Base-by-base conservation (phyloP, 2,113 vertebrate genomes). In the Rafetus swinhoei region DNA sequence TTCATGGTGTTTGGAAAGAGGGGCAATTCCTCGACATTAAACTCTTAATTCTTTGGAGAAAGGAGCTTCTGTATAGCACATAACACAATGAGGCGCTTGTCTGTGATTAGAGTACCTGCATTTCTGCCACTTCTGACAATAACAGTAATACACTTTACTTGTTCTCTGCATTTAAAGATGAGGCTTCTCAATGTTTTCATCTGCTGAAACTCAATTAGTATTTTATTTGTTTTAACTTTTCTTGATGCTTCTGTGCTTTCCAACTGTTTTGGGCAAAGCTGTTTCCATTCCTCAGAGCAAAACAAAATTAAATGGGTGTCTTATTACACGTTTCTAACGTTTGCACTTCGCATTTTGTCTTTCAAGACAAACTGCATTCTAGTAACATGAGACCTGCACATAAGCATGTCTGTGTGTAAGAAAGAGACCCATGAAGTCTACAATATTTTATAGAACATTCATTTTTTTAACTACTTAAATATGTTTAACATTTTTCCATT, bases 91-190 rank as follows among this genome's bases (percentile, higher is more conserved):
- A 79, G 27, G 27, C 54, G 53, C 74, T 92, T 3, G 3, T 62
- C 18, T 85, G 65, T 0, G 0, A 22, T 54, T 60, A 50, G 81
- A 93, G 50, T 45, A 27, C 27, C 77, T 80, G 45, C 69, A 93
- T 77, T 85, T 89, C 53, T 84, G 53, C 32, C 54, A 94, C 62
- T 72, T 21, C n/a, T 35, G 35, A 35, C n/a, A 69, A n/a, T 80
- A 95, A 87, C 87, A 2, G 24, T 84, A 27, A 92, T 93, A 94
- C 79, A 53, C 32, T 81, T 94, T 52, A 89, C 82, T 84, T 90
- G 54, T 11, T 55, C 50, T 84, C 52, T 87, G 82, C 80, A 21
- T 53, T 81, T 2, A 1, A 89, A 77, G 87, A 18, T 77, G 35
- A 94, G 12, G 1, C 10, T 76, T 14, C 91, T 35, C 88, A 85